phyloP scores from a whole-genome alignment of 2,797 vertebrate genomes.

The Dallia pectoralis region DNA sequence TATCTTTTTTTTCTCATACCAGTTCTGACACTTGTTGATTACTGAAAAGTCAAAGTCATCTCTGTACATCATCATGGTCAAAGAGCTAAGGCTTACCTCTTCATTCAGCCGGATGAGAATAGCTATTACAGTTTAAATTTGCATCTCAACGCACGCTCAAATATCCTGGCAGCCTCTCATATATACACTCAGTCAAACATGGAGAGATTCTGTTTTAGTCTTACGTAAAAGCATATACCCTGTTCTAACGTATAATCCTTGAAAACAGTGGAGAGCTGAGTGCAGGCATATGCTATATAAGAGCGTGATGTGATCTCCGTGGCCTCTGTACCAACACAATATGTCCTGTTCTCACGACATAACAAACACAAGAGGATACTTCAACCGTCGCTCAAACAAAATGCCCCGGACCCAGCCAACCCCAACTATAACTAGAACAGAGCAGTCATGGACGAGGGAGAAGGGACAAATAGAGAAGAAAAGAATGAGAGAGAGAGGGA shows the following conservation, averaged over 20 bases:
- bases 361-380: neutral
- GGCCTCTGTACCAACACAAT: neutral
- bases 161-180: too few relatives aligned
- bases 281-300: neutral
- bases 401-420: neutral
- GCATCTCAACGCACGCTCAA: neutral
- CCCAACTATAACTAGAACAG: neutral
- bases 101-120: neutral
- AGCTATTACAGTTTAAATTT: neutral
- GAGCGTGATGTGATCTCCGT: neutral
- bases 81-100: neutral
- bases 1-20: neutral
- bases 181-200: neutral
- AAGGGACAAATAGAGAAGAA: slow-evolving; percentile 18
- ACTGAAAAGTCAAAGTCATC: neutral
- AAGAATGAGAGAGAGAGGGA: neutral
- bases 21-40: neutral
- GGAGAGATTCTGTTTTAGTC: neutral
- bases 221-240: neutral
- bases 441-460: neutral
- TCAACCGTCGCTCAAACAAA: neutral
- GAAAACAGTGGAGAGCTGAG: neutral
- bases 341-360: neutral
- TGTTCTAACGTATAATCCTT: neutral
- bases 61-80: neutral